A percentile compares a stretch with the other conserved stretches of the same genome.
Evolutionary conservation across 2,888 invertebrate species (phyloP).

Genomic region (Standfussiana lucernea): DNA sequence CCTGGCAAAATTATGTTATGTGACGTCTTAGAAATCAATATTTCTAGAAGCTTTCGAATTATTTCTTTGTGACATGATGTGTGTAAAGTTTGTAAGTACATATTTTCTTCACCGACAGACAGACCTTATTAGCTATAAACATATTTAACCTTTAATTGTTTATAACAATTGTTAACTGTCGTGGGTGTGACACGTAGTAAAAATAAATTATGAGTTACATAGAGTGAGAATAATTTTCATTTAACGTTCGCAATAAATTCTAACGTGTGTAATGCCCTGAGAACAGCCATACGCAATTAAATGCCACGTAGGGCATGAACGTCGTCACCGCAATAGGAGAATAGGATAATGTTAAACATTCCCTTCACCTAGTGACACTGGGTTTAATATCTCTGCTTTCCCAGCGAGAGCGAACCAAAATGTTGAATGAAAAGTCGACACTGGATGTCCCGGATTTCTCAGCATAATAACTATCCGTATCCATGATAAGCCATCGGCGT

Average conservation of each 20-base stretch:
- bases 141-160: background rate
- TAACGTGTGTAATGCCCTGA: conserved; percentile 28
- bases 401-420: background rate
- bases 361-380: conserved; percentile 2
- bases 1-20: too few relatives aligned
- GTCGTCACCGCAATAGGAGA: conserved; percentile 3
- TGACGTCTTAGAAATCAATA: too few relatives aligned
- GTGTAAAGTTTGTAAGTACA: background rate
- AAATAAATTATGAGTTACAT: background rate
- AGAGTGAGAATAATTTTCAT: conserved; percentile 23
- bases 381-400: conserved; percentile 6
- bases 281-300: conserved; percentile 29
- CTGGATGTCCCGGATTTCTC: background rate
- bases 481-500: background rate
- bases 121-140: background rate
- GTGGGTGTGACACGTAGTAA: background rate
- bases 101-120: background rate
- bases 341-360: conserved; percentile 12
- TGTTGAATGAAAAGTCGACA: background rate
- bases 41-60: too few relatives aligned
- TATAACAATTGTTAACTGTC: background rate
- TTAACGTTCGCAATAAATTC: conserved; percentile 9
- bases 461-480: background rate
- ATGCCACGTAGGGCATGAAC: conserved; percentile 28
- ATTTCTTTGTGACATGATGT: too few relatives aligned